Conservation (phyloP, 2,797 vertebrate genomes). For the Coluber constrictor region DNA sequence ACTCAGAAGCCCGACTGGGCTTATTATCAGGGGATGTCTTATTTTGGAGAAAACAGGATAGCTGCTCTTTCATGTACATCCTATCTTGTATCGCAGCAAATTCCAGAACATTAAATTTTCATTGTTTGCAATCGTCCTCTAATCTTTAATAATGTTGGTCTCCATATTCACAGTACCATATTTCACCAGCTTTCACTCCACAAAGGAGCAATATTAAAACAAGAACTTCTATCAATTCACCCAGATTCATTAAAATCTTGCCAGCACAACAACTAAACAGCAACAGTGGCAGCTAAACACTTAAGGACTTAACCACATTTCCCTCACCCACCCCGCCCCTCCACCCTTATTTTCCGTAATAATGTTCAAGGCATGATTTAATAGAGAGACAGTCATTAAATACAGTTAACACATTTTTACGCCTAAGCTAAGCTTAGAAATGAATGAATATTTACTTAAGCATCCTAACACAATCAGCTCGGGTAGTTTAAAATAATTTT, state of each 20-base stretch:
- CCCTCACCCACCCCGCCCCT: constrained; percentile 18
- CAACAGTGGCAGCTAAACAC: constrained; percentile 68
- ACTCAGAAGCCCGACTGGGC: too few relatives aligned
- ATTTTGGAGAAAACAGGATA: too few relatives aligned
- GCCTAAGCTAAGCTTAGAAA: constrained; percentile 51
- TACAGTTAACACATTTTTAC: constrained; percentile 51
- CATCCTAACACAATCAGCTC: constrained; percentile 42
- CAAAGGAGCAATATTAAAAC: constrained; percentile 33
- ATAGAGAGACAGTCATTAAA: constrained; percentile 61
- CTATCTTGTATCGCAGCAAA: background rate
- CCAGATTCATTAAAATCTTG: constrained; percentile 62
- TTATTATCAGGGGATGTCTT: too few relatives aligned
- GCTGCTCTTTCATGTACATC: background rate
- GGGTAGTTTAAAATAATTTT: constrained; percentile 25
- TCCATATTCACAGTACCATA: constrained; percentile 39
- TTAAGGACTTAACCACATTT: constrained; percentile 61
- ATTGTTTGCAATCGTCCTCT: constrained; percentile 4
- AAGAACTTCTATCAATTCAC: constrained; percentile 35
- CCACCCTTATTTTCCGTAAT: constrained; percentile 49
- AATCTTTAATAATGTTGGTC: constrained; percentile 37
- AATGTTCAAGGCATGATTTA: constrained; percentile 62
- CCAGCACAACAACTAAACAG: constrained; percentile 48
- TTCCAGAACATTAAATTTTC: background rate
- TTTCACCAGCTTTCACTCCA: constrained; percentile 14
- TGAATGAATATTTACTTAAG: constrained; percentile 50